phyloP scores from a whole-genome alignment of 64 coral and sea anemone genomes.

The Cladopsammia gracilis region DNA sequence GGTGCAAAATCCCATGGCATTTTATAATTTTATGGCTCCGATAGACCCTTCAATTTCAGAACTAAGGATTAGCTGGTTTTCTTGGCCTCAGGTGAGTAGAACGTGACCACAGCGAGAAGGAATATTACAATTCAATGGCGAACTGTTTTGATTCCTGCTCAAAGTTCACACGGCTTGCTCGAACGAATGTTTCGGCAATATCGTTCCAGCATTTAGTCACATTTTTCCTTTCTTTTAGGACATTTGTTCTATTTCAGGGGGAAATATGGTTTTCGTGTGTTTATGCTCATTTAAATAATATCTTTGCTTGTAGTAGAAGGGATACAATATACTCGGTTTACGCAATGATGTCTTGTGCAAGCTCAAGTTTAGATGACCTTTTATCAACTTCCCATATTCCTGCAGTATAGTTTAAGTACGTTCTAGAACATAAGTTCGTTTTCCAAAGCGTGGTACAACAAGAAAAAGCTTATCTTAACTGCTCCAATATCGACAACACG shows the following conservation, averaged over 20 bases:
- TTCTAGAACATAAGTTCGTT: background rate
- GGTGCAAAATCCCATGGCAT: slow-evolving; percentile 19
- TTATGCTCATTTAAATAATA: slow-evolving; percentile 20
- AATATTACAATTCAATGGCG: background rate
- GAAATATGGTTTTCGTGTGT: slow-evolving; percentile 1
- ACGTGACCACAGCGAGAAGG: background rate
- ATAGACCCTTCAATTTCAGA: slow-evolving; percentile 1
- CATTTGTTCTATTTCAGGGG: background rate
- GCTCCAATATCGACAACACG: slow-evolving; percentile 24
- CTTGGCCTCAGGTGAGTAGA: slow-evolving; percentile 21
- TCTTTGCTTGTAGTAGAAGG: background rate
- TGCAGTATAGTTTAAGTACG: background rate
- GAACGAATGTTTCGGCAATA: background rate
- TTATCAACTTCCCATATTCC: background rate
- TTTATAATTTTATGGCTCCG: slow-evolving; percentile 43
- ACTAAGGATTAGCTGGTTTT: slow-evolving; percentile 35
- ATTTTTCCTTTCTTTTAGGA: background rate
- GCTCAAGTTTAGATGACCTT: background rate
- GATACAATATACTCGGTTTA: slow-evolving; percentile 1
- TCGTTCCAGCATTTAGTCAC: background rate
- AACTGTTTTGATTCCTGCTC: slow-evolving; percentile 30
- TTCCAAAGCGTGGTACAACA: background rate
- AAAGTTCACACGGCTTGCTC: background rate
- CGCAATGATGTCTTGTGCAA: background rate
- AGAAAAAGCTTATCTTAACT: background rate